Conservation (phyloP, 2,113 vertebrate genomes). For the Pristiophorus japonicus region DNA sequence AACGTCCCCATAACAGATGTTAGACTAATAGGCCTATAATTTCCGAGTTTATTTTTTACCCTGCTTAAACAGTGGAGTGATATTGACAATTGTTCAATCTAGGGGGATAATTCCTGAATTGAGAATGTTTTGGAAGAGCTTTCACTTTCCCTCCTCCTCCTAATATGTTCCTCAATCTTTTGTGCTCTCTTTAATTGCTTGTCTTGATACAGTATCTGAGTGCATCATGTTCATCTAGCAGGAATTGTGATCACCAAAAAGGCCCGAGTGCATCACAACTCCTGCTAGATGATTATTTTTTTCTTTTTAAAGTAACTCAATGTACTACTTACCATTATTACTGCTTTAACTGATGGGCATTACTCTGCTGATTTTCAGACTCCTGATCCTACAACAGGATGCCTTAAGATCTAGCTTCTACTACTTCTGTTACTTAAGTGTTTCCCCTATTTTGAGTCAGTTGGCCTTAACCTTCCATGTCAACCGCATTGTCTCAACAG, state of each 20-base stretch:
- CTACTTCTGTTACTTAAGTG: not conserved
- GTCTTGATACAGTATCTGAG: not conserved
- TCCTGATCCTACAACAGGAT: not conserved
- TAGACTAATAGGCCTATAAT: too few species aligned
- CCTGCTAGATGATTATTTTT: not conserved
- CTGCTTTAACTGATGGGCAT: not conserved
- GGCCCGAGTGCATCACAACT: too few species aligned
- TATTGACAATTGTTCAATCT: not conserved
- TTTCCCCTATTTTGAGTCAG: too few species aligned
- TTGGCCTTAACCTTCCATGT: too few species aligned
- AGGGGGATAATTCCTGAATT: too few species aligned
- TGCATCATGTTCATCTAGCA: too few species aligned
- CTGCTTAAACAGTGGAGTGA: not conserved
- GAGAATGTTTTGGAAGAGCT: not conserved
- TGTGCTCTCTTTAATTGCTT: not conserved
- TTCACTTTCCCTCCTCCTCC: not conserved
- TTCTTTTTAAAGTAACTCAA: not conserved
- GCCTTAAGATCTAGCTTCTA: not conserved
- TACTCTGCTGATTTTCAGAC: not conserved
- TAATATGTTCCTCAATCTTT: not conserved
- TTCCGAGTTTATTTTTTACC: too few species aligned
- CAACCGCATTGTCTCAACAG: too few species aligned
- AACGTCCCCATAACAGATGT: not conserved
- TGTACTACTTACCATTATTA: not conserved
- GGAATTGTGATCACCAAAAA: too few species aligned